Conservation (phyloP, 2,113 vertebrate genomes). For the Pitta sordida region DNA sequence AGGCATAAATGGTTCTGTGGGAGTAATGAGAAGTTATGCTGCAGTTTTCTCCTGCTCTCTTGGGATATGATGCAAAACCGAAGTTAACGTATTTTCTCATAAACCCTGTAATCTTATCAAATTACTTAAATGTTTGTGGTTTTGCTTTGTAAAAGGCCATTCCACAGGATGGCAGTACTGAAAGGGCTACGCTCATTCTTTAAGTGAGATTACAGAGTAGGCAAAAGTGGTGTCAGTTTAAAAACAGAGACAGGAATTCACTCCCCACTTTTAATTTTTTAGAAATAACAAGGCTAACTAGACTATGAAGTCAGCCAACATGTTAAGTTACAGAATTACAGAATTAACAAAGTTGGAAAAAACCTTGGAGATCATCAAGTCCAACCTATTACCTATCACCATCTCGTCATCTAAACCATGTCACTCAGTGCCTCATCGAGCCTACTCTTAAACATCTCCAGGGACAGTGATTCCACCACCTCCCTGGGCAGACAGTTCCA, state of each 20-base stretch:
- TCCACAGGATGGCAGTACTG: not conserved
- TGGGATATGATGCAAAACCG: not conserved
- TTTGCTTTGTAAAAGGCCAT: not conserved
- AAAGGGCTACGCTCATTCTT: not conserved
- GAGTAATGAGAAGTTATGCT: not conserved
- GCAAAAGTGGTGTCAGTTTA: not conserved
- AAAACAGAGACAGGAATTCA: not conserved
- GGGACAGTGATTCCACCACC: no score
- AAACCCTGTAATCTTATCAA: slow-evolving; percentile 13
- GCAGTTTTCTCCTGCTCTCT: not conserved
- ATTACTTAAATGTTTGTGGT: slow-evolving; percentile 28
- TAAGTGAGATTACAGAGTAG: slow-evolving; percentile 9
- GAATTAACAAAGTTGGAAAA: no score
- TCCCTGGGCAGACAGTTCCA: no score
- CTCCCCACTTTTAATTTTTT: not conserved
- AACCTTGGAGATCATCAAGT: no score
- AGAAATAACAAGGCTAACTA: not conserved
- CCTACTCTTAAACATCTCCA: no score
- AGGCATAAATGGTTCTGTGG: not conserved
- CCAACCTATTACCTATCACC: no score
- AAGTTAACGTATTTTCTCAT: slow-evolving; percentile 1
- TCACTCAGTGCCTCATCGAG: no score
- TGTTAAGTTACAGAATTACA: no score
- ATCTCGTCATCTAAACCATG: no score
- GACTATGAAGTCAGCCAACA: not conserved